Evolutionary conservation across 2,113 vertebrate genomes (phyloP).

Genomic region (Monopterus albus): DNA sequence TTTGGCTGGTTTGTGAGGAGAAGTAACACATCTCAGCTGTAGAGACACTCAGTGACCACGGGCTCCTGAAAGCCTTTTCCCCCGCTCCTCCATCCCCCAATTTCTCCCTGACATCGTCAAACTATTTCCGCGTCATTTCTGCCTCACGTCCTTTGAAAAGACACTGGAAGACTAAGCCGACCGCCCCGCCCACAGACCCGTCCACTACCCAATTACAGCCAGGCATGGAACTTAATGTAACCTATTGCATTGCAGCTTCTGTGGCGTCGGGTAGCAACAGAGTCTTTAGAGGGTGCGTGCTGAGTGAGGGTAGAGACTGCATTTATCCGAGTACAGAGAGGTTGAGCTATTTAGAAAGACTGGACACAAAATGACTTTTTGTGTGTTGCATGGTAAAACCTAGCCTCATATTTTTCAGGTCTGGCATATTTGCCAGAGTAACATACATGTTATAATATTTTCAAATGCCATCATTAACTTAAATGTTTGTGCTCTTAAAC

Average conservation of each 20-base stretch:
- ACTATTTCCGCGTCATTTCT: slow-evolving; percentile 84
- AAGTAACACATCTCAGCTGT: slow-evolving; percentile 67
- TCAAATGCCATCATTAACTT: too few relatives aligned
- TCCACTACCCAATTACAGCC: slow-evolving; percentile 69
- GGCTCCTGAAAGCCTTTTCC: slow-evolving; percentile 39
- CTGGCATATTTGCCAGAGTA: too few relatives aligned
- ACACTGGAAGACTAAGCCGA: slow-evolving; percentile 68
- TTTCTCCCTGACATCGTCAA: slow-evolving; percentile 82
- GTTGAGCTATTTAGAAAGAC: slow-evolving; percentile 68
- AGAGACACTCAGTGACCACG: slow-evolving; percentile 63
- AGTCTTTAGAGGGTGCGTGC: slow-evolving; percentile 70
- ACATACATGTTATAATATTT: too few relatives aligned
- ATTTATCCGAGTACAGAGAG: slow-evolving; percentile 68
- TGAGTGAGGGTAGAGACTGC: slow-evolving; percentile 57
- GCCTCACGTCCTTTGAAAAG: slow-evolving; percentile 75
- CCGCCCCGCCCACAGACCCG: slow-evolving; percentile 71
- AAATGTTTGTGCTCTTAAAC: too few relatives aligned
- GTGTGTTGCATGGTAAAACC: slow-evolving; percentile 12
- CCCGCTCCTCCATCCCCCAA: slow-evolving; percentile 36
- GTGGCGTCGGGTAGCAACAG: slow-evolving; percentile 87
- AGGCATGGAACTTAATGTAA: slow-evolving; percentile 48
- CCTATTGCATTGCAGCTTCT: slow-evolving; percentile 81
- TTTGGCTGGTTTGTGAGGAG: slow-evolving; percentile 58
- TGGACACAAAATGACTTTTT: slow-evolving; percentile 38
- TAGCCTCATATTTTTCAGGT: too few relatives aligned